Base-by-base conservation (phyloP, 2,797 vertebrate species). In the Austrolebias charrua region DNA sequence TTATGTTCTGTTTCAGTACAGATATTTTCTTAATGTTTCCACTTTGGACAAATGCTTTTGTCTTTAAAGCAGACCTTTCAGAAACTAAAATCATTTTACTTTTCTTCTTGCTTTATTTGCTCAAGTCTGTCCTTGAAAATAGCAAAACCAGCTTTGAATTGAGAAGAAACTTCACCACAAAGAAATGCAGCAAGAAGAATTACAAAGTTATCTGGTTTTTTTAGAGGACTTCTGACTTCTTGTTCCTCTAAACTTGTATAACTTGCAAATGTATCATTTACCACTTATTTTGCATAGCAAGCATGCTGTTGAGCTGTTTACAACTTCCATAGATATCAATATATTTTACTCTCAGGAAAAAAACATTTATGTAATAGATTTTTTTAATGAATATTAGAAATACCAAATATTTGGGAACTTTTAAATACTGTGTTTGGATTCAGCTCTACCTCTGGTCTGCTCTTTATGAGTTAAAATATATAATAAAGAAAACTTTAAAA, bases 401-500 rank as follows among this genome's bases (percentile, higher is more conserved):
- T 20, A 1, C 20, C 9, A 48, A 20, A 20, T 7, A 8, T 19
- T 5, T 33, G 12, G 0, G 2, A 14, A 5, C 28, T 47, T 33
- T 35, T 13, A 31, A 18, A 19, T 2, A 20, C 19, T 29, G 5
- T n/a, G 5, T 31, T 6, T 58, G 5, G 16, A 44, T 46, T 46
- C 12, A 47, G 43, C 11, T 9, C 3, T 4, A 33, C 42, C 40
- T 56, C 15, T n/a, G 10, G 20, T 33, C 9, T 57, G 5, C n/a
- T 20, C 3, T 48, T 20, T 53, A 16, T 31, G 6, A 52, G 15
- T 44, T 33, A 19, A 35, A 55, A 35, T 14, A 59, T 18, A 19
- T 29, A 13, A 40, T 35, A 35, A 18, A 19, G 0, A 55, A 69
- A 57, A 56, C 31, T 56, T 29, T 60, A 5, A 67, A 69, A 63